Conservation (phyloP, 2,888 invertebrate species). For the Lucinisca nassula region DNA sequence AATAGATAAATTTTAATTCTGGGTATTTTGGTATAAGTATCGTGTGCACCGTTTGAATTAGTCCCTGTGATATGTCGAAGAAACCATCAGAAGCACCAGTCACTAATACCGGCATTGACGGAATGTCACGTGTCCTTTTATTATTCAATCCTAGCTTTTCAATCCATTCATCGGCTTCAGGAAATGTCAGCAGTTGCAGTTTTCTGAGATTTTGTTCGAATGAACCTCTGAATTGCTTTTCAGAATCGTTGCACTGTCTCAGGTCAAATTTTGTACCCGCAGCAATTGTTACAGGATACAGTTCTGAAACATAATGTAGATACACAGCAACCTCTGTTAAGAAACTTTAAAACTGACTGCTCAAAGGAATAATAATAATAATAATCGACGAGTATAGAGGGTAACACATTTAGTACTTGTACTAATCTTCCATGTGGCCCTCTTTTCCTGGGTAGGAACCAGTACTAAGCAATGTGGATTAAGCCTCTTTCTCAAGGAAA, state of each 20-base stretch:
- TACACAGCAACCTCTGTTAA: too few species aligned
- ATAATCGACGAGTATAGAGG: too few species aligned
- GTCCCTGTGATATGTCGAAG: slow-evolving; percentile 36
- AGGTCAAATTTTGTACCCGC: neutral
- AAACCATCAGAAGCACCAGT: slow-evolving; percentile 18
- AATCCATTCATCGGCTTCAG: slow-evolving; percentile 17
- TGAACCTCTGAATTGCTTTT: slow-evolving; percentile 29
- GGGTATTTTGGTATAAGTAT: slow-evolving; percentile 25
- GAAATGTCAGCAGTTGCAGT: slow-evolving; percentile 17
- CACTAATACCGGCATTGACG: slow-evolving; percentile 41
- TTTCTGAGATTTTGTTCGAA: slow-evolving; percentile 41
- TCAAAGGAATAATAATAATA: too few species aligned
- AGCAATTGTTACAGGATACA: neutral
- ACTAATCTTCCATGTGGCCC: too few species aligned
- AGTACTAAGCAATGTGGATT: too few species aligned
- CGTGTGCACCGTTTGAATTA: slow-evolving; percentile 33
- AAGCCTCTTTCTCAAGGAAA: too few species aligned
- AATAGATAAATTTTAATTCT: slow-evolving; percentile 34
- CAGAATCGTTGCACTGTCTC: neutral
- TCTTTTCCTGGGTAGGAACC: too few species aligned
- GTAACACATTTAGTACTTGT: too few species aligned
- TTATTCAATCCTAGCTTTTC: slow-evolving; percentile 29
- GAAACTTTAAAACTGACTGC: too few species aligned
- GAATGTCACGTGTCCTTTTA: neutral
- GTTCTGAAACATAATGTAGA: too few species aligned